Percentiles rank a stretch among this genome's conserved stretches.
Conservation (phyloP, 2,797 vertebrate genomes). For the Cuculus canorus region DNA sequence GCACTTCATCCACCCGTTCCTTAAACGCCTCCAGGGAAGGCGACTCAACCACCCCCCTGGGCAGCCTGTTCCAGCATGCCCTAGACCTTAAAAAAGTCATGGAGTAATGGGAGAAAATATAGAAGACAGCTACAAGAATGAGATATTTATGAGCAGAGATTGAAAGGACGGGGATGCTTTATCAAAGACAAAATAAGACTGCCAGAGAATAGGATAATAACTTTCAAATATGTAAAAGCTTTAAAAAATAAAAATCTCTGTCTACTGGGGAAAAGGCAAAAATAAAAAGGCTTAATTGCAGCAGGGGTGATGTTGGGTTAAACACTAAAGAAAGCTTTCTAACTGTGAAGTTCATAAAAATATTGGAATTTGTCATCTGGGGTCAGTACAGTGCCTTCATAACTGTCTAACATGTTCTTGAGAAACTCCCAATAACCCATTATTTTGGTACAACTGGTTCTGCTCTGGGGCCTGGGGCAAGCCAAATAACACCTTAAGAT, state of each 20-base stretch:
- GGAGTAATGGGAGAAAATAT: not conserved
- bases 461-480: not conserved
- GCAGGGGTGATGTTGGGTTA: not conserved
- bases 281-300: conserved; percentile 32
- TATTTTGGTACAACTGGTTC: conserved; percentile 2
- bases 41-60: no score
- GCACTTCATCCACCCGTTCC: no score
- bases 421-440: conserved; percentile 1
- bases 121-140: not conserved
- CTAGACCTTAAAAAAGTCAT: not conserved
- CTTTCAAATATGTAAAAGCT: not conserved
- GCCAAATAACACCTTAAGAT: not conserved
- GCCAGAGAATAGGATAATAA: not conserved
- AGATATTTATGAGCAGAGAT: not conserved
- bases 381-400: conserved; percentile 7
- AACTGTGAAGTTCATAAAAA: not conserved
- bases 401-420: not conserved
- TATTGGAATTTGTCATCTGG: conserved; percentile 35
- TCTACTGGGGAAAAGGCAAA: not conserved
- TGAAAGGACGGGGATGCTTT: not conserved
- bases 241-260: not conserved
- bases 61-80: no score
- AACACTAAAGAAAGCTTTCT: not conserved
- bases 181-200: not conserved
- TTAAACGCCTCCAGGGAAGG: no score